Evolutionary conservation across 2,888 invertebrate genomes (phyloP).

Genomic region (Leptinotarsa tumamoca): DNA sequence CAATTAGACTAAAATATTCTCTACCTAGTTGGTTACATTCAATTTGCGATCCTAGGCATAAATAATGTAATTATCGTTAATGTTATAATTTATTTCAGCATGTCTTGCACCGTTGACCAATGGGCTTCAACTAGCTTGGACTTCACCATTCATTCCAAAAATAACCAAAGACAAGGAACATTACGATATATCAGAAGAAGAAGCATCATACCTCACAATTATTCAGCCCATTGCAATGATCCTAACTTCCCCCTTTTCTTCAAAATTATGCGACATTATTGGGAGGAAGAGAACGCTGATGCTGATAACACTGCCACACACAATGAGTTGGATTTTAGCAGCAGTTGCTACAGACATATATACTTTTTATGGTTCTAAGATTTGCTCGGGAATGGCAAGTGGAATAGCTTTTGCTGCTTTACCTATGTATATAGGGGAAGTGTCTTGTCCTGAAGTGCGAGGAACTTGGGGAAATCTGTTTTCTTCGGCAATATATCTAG

Average conservation of each 20-base stretch:
- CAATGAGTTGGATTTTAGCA: slow-evolving; percentile 50
- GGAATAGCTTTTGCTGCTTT: slow-evolving; percentile 47
- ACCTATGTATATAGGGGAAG: slow-evolving; percentile 33
- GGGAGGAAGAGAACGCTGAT: slow-evolving; percentile 57
- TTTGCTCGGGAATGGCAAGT: slow-evolving; percentile 48
- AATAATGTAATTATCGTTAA: too few species aligned
- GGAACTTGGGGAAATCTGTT: slow-evolving; percentile 30
- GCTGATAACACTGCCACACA: slow-evolving; percentile 53
- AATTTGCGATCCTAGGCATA: too few species aligned
- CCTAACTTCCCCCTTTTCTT: slow-evolving; percentile 52
- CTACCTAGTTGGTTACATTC: too few species aligned
- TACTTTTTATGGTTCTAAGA: slow-evolving; percentile 54
- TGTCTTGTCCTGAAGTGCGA: slow-evolving; percentile 28
- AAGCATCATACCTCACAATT: slow-evolving; percentile 59
- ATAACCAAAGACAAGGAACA: slow-evolving; percentile 51
- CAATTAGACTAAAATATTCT: too few species aligned
- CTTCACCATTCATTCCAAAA: slow-evolving; percentile 58
- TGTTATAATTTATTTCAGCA: slow-evolving; percentile 23
- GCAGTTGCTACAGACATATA: slow-evolving; percentile 48
- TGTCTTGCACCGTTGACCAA: slow-evolving; percentile 9
- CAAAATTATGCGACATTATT: slow-evolving; percentile 52
- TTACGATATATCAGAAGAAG: slow-evolving; percentile 54
- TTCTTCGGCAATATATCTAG: slow-evolving; percentile 25
- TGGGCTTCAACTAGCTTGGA: slow-evolving; percentile 47
- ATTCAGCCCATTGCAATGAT: slow-evolving; percentile 46